phyloP scores from a whole-genome alignment of 2,888 invertebrate species.

The Pseudococcus longispinus region DNA sequence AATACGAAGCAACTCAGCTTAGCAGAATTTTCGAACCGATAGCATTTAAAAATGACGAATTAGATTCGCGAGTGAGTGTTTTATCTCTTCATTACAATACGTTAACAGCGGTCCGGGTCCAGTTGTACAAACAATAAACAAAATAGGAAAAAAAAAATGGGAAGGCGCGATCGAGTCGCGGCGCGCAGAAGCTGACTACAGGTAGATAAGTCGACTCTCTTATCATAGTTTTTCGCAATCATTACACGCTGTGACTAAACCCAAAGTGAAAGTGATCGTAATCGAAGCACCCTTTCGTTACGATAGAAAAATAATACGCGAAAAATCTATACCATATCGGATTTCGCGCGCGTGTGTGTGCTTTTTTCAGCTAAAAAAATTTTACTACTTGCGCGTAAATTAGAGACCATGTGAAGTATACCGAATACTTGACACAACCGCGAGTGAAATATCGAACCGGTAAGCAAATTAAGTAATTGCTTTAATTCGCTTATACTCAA shows the following conservation, averaged over 20 bases:
- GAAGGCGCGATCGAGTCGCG: constrained; percentile 33
- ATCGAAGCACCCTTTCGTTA: background rate
- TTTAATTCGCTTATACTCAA: background rate
- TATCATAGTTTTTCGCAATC: constrained; percentile 24
- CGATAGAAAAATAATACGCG: background rate
- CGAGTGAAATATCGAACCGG: background rate
- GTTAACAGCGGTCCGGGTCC: constrained; percentile 38
- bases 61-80: constrained; percentile 12
- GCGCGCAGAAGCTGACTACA: constrained; percentile 54
- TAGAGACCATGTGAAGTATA: background rate
- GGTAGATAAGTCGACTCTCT: constrained; percentile 48
- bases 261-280: constrained; percentile 8
- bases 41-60: constrained; percentile 7
- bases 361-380: background rate
- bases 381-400: background rate
- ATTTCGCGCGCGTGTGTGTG: background rate
- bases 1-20: background rate
- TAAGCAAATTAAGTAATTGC: background rate
- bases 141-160: constrained; percentile 14
- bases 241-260: constrained; percentile 7
- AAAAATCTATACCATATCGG: background rate
- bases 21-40: background rate
- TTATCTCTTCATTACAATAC: constrained; percentile 28
- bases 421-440: background rate
- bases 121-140: constrained; percentile 46